Evolutionary conservation across 2,113 vertebrate genomes (phyloP), one percentile per base, ranked within the genome.

Genomic region (Falco punctatus): DNA sequence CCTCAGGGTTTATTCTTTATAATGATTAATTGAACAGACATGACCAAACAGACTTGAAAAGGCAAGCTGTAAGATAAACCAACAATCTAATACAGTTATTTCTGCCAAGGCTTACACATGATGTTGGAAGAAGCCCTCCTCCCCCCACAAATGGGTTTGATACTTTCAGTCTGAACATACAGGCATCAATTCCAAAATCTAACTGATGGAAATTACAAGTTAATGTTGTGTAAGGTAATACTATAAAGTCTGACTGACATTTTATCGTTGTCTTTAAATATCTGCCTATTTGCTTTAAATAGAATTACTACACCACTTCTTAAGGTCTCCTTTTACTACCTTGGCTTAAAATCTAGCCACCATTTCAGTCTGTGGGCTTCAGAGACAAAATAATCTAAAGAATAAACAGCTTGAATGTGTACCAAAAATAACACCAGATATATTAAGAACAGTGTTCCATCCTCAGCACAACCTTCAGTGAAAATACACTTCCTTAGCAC

Each of bases 371-470:
- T 92, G 66, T 46, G 54, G 57, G 67, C 54, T 87, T 73, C 74
- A 72, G 48, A 91, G 87, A 81, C 65, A 80, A 95, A 94, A 94
- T 20, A 87, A 64, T 58, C 78, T 80, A 46, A 84, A 81, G 80
- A 93, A 92, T 57, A 91, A 94, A 85, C 73, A 94, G 91, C 74
- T 87, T 62, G 58, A 69, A 90, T 5, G 32, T 11, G 8, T 35
- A 87, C 13, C 51, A 91, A 86, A 72, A 95, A 82, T 73, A 65
- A 85, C 75, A 91, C 5, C 58, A 96, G 70, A 78, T 92, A 87
- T 70, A 92, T 75, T 91, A 85, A 92, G 94, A 97, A 94, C 72
- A 82, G 54, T 2, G 22, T 86, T 92, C 79, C 71, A 64, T 13
- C 81, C 87, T 95, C 67, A 90, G 95, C 67, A 71, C 84, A 85